Conservation (phyloP, 1,140 invertebrate genomes). For the Drusus annulatus region DNA sequence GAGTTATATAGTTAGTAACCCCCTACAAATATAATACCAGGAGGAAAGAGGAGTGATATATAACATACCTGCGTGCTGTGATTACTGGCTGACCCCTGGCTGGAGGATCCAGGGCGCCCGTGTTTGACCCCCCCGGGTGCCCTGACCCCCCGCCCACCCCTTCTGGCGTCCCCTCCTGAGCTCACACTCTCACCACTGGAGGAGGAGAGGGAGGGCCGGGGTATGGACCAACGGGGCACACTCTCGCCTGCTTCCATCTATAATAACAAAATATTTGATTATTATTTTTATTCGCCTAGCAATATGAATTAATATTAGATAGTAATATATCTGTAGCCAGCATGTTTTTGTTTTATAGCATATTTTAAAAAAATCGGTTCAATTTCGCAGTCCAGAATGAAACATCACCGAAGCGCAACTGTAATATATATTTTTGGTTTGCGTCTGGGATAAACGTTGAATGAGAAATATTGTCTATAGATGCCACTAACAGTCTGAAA, state of each 20-base stretch:
- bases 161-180: slow-evolving; percentile 62
- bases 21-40: background rate
- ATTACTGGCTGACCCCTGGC: slow-evolving; percentile 82
- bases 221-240: slow-evolving; percentile 79
- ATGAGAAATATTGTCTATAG: no score
- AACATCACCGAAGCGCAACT: no score
- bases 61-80: slow-evolving; percentile 82
- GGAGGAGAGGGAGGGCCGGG: slow-evolving; percentile 81
- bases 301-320: no score
- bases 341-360: no score
- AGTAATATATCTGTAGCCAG: no score
- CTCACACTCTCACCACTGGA: slow-evolving; percentile 65
- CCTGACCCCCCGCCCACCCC: slow-evolving; percentile 60
- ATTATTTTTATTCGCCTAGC: no score
- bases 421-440: background rate
- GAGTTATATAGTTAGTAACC: background rate
- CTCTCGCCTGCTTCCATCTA: slow-evolving; percentile 49
- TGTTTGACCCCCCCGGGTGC: slow-evolving; percentile 58
- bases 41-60: background rate
- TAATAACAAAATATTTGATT: background rate
- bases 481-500: no score
- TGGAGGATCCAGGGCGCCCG: slow-evolving; percentile 75
- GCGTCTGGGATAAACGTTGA: background rate
- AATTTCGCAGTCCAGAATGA: no score
- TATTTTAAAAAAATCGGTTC: no score